A percentile compares a stretch with the other conserved stretches of the same genome.
Evolutionary conservation across 2,888 invertebrate species (phyloP).

Genomic region (Tinea semifulvella): DNA sequence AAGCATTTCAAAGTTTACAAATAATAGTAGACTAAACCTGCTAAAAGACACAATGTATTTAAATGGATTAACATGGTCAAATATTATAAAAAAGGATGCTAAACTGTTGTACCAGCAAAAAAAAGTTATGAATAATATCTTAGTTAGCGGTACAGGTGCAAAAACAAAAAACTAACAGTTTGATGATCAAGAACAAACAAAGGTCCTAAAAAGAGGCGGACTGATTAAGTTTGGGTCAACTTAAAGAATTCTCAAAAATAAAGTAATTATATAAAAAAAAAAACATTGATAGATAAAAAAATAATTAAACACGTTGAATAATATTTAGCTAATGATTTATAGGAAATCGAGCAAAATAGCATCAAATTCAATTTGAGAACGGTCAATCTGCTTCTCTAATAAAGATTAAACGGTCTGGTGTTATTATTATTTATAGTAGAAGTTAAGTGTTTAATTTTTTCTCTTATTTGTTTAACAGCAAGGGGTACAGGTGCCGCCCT

Average conservation of each 20-base stretch:
- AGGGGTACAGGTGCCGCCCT: constrained; percentile 49
- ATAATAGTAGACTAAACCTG: background rate
- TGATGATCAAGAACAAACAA: constrained; percentile 56
- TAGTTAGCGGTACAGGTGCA: constrained; percentile 47
- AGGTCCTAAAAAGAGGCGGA: constrained; percentile 56
- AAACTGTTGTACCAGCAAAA: constrained; percentile 29
- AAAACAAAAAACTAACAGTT: constrained; percentile 36
- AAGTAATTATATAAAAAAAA: too few species aligned
- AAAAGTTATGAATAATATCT: constrained; percentile 60
- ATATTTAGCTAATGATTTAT: too few species aligned
- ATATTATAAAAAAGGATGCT: constrained; percentile 16
- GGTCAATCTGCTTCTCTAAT: constrained; percentile 23
- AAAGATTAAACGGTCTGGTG: constrained; percentile 33
- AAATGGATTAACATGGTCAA: constrained; percentile 1
- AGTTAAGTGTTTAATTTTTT: constrained; percentile 41
- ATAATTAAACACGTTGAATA: too few species aligned
- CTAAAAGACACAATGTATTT: background rate
- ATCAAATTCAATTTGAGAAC: background rate
- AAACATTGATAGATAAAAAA: too few species aligned
- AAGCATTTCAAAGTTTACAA: background rate
- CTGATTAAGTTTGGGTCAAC: constrained; percentile 56
- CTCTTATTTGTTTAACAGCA: constrained; percentile 53
- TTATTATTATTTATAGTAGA: constrained; percentile 50
- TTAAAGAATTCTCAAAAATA: too few species aligned
- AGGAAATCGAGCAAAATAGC: constrained; percentile 1